phyloP scores from a whole-genome alignment of 2,797 vertebrate genomes.

The Gobio occitaniae region DNA sequence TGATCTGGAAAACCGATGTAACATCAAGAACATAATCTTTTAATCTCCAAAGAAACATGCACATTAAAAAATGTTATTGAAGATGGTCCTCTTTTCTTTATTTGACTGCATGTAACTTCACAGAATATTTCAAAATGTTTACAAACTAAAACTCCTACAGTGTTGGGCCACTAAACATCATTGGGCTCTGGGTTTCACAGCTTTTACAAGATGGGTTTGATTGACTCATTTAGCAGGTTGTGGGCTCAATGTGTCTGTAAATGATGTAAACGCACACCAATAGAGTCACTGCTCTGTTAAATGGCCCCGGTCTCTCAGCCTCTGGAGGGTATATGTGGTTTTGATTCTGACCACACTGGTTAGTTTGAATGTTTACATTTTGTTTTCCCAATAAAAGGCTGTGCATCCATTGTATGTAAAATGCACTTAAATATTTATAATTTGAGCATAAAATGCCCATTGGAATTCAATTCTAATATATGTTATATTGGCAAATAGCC shows the following conservation, averaged over 20 bases:
- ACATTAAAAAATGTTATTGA: not conserved
- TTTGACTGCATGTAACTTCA: not conserved
- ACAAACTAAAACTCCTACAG: not conserved
- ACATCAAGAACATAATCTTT: not conserved
- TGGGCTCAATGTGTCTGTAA: slow-evolving; percentile 10
- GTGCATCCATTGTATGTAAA: not conserved
- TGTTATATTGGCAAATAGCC: not conserved
- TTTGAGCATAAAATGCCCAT: not conserved
- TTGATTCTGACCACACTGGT: slow-evolving; percentile 30
- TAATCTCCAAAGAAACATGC: not conserved
- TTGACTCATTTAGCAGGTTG: slow-evolving; percentile 20
- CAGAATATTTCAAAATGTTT: not conserved
- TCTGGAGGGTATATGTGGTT: slow-evolving; percentile 11
- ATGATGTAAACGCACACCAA: slow-evolving; percentile 24
- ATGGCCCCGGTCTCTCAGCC: slow-evolving; percentile 17
- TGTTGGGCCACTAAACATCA: not conserved
- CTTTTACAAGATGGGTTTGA: not conserved
- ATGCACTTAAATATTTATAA: not conserved
- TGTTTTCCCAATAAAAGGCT: not conserved
- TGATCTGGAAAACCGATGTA: not conserved
- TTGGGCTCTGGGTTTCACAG: not conserved
- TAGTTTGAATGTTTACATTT: not conserved
- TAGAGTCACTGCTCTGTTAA: slow-evolving; percentile 26
- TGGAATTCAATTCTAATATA: not conserved
- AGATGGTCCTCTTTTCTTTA: not conserved